Percentiles rank a stretch among this genome's conserved stretches.
phyloP scores from a whole-genome alignment of 2,888 invertebrate genomes.

The Auanema sp. region DNA sequence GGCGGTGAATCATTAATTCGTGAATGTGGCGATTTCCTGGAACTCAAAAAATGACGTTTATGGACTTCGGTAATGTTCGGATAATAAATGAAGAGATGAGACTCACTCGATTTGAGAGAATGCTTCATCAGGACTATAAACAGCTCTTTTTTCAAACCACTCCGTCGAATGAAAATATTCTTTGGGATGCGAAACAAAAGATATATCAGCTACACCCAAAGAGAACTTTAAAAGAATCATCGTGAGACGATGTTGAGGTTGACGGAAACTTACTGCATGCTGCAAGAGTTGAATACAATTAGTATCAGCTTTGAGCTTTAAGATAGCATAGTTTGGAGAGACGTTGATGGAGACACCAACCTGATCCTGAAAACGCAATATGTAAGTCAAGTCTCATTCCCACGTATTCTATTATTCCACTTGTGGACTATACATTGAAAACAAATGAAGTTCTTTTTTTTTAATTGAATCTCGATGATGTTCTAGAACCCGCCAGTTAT shows the following conservation, averaged over 20 bases:
- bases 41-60: background rate
- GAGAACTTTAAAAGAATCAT: slow-evolving; percentile 17
- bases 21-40: slow-evolving; percentile 7
- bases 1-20: background rate
- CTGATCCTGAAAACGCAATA: no score
- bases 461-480: no score
- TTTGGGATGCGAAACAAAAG: slow-evolving; percentile 22
- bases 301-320: slow-evolving; percentile 19
- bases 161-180: slow-evolving; percentile 16
- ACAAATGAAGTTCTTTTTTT: no score
- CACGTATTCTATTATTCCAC: no score
- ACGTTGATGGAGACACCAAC: no score
- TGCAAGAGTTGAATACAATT: slow-evolving; percentile 20
- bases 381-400: no score
- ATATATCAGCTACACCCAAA: slow-evolving; percentile 20
- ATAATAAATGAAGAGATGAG: background rate
- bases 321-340: slow-evolving; percentile 17
- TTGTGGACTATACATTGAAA: no score
- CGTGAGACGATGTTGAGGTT: background rate
- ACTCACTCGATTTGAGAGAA: background rate
- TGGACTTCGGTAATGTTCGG: background rate
- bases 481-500: no score
- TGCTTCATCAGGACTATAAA: background rate
- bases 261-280: slow-evolving; percentile 13
- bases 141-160: background rate